Base-by-base conservation (phyloP, 2,888 invertebrate genomes). In the Meiosimyza decipiens region DNA sequence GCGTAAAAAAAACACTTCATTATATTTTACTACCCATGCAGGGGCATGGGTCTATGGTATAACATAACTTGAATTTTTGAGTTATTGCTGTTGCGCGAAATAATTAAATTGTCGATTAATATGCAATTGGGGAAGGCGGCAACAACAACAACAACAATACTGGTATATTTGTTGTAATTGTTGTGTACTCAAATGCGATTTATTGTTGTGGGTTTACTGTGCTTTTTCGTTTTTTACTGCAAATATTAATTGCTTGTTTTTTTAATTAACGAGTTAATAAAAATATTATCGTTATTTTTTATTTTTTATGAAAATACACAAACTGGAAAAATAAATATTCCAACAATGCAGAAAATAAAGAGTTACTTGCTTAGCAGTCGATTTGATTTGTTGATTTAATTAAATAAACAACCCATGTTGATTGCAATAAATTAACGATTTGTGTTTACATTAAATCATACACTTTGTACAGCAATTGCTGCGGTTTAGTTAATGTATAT, bases 81-180 rank as follows among this genome's bases (percentile, higher is more conserved):
- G 54, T 70, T 62, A 28, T 54, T 13, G 54, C 63, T 13, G 54
- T 13, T 15, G 49, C 40, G 62, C n/a, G 70, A 49, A 62, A 28
- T 70, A 54, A 70, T 70, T 70, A 70, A 70, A 70, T 54, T 54
- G 22, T 54, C 70, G 70, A 70, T 70, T 70, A 70, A 62, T 70
- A 70, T 70, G 70, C 63, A 70, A 52, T 70, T 62, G 51, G 40
- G 40, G 60, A 70, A 70, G 69, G 69, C 69, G 59, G 69, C 16
- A 40, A 33, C 33, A 50, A 52, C 22, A 47, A 68, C 55, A 55
- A 33, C 67, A 67, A 40, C 28, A 13, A 66, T 22, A 2, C 18
- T 50, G 13, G 40, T 33, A 40, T 33, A 69, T 57, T 70, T 51
- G 52, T 60, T 60, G 60, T 63, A 52, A 60, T 18, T 62, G 70